Percentiles rank a stretch among this genome's conserved stretches.
Conservation (phyloP, 2,113 vertebrate genomes). For the Psilopsiagon aurifrons region DNA sequence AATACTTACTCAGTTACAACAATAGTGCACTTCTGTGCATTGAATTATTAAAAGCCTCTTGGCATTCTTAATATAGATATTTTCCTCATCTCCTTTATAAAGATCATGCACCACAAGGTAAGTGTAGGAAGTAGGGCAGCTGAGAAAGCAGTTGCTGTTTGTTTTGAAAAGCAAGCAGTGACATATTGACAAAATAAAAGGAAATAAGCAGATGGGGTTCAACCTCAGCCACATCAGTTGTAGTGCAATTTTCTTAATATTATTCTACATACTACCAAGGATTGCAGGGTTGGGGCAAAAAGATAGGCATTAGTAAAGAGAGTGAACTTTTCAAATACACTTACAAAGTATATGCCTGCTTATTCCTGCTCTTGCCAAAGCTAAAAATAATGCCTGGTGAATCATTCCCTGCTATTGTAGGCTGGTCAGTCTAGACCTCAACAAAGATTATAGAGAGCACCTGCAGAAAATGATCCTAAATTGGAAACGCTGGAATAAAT, state of each 20-base stretch:
- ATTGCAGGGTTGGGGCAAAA: neutral
- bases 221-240: neutral
- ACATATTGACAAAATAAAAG: neutral
- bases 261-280: neutral
- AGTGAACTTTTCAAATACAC: constrained; percentile 34
- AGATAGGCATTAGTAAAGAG: neutral
- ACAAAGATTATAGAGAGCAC: constrained; percentile 53
- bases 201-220: neutral
- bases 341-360: constrained; percentile 11
- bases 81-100: neutral
- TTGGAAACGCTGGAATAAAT: neutral
- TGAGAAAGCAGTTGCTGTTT: neutral
- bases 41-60: neutral
- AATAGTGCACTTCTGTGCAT: neutral
- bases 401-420: constrained; percentile 54
- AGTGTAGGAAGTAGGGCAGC: neutral
- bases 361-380: constrained; percentile 4
- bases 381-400: constrained; percentile 59
- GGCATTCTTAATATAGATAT: neutral
- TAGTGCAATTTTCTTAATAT: neutral
- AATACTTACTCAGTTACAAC: neutral
- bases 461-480: constrained; percentile 34
- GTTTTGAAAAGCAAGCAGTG: neutral
- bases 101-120: neutral
- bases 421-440: constrained; percentile 16